These are phyloP conservation scores for Calypte anna DNA, from an alignment of 2,113 vertebrate genomes.

Conservation along the genomic window DNA sequence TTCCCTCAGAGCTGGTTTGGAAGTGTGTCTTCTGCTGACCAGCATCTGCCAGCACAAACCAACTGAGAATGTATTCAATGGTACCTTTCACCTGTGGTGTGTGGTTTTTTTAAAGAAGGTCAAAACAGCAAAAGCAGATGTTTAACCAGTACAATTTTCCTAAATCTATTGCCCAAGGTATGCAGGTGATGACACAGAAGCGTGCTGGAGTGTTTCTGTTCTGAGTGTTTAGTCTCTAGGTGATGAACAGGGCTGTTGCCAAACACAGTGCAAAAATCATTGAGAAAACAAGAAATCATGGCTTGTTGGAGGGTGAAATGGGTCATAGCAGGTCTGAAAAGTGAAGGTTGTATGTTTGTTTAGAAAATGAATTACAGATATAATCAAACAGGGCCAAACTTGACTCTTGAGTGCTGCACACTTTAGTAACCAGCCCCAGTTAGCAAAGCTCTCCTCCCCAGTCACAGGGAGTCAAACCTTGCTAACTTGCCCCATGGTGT, in stretches of 20 bases:
- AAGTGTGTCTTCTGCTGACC: neutral
- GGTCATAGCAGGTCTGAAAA: slow-evolving; percentile 14
- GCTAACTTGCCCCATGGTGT: neutral
- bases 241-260: slow-evolving; percentile 57
- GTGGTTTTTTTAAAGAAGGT: neutral
- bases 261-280: slow-evolving; percentile 57
- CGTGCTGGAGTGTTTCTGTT: slow-evolving; percentile 36
- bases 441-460: neutral
- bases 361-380: neutral
- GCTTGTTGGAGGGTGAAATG: neutral
- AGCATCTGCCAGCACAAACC: neutral
- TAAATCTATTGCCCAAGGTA: neutral
- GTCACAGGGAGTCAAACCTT: neutral
- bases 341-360: neutral
- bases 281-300: slow-evolving; percentile 66
- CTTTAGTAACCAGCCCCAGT: neutral
- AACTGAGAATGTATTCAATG: neutral
- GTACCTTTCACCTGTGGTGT: neutral
- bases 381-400: neutral
- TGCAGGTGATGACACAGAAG: neutral
- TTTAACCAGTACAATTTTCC: neutral
- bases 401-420: neutral
- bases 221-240: slow-evolving; percentile 42
- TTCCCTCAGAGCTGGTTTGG: neutral
- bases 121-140: neutral